Base-by-base conservation (phyloP, 2,113 vertebrate genomes). In the cat (Felis catus) region DNA sequence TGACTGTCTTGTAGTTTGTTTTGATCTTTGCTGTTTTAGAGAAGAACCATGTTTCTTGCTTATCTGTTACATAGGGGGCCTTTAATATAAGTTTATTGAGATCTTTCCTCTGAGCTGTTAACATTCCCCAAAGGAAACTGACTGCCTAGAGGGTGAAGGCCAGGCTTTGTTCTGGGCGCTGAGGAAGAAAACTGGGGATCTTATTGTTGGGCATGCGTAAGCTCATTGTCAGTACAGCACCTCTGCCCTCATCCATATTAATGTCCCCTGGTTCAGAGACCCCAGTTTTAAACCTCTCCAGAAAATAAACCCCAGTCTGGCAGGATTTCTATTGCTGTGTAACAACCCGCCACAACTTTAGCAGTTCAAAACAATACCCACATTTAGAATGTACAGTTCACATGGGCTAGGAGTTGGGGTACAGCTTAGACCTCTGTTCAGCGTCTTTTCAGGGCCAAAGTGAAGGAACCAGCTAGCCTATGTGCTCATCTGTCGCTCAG, bases 211-310 rank as follows among this genome's bases (percentile, higher is more conserved):
- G 70, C 18, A 11, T 25, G 25, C 27, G 31, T 48, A 41, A 76
- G 45, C 76, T 79, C 53, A 5, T 63, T 86, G 82, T 53, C 18
- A 92, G 31, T 33, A 48, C 36, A 3, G 63, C 70, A 66, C 76
- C 76, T 84, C 90, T 91, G 86, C 55, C 74, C 63, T 91, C 90
- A 63, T 84, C 76, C 33, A 45, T 93, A 39, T 91, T 93, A 9
- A 80, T 48, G 63, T 55, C 45, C 45, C 13, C 55, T 29, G 51
- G 41, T 53, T 58, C 74, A 48, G 95, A 63, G 71, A 82, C 36
- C 66, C 70, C 55, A 19, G 18, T 95, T 96, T 51, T 70, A 73
- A 70, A 82, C 78, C 33, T 91, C 66, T 76, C 70, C 78, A 81
- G 95, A 70, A 89, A 85, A 48, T 27, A 86, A 41, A 53, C 33